Evolutionary conservation across 2,113 vertebrate species (phyloP), one percentile per base, ranked within the genome.

Genomic region (Xenus cinereus): DNA sequence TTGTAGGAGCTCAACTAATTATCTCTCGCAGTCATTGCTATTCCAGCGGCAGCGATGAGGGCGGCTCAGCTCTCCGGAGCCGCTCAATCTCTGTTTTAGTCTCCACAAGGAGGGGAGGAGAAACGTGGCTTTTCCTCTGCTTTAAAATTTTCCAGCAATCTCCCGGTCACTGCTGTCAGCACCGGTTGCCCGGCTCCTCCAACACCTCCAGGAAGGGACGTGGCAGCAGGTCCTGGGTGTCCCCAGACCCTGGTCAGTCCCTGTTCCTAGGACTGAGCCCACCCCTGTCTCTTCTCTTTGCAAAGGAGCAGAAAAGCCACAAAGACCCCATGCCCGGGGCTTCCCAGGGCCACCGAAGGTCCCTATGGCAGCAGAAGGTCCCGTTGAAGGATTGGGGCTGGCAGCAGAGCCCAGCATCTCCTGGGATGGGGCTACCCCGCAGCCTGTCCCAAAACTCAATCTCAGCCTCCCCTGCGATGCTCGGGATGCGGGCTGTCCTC

Each of bases 1-100:
- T 13, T 32, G 66, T 53, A 96, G 71, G 26, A 73, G 75, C 89
- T 79, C 59, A 7, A 12, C 54, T 90, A 90, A 96, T 97, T 95
- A 63, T 60, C n/a, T 67, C 68, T 69, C 0, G 0, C 73, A 59
- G 82, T 45, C 45, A 21, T 79, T 89, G 93, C 74, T 69, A 73
- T 93, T 89, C 87, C 1, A 1, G 54, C 3, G 5, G 85, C 2
- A 0, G 22, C 2, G 5, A 20, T 10, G 63, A 83, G 72, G 75
- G 45, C 0, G 0, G 89, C 46, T 80, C 32, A 22, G 94, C 74
- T 81, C 80, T 71, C 50, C 0, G 1, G 62, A 63, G 57, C 2
- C 0, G 60, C 80, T 81, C 89, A 62, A 14, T 45, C 93, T 92
- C 66, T 0, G 0, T 33, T 91, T 91, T 72, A 77, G 95, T 74